These are phyloP conservation scores for Cheiracanthium punctorium DNA, from an alignment of 2,888 invertebrate genomes.

Conservation along the genomic window DNA sequence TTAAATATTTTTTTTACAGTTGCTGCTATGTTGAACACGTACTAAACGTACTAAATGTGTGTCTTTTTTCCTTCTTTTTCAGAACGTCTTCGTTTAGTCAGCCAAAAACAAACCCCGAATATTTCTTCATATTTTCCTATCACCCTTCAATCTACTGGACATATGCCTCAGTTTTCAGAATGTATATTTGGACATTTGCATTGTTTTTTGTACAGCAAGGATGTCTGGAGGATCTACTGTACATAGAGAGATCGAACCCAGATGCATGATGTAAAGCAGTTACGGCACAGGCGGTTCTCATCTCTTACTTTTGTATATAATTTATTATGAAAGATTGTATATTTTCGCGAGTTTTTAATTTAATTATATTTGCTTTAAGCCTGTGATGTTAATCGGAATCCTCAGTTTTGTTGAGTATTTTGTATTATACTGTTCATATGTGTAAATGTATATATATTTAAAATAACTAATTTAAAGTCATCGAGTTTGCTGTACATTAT, in stretches of 20 bases:
- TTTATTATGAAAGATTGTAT: not conserved
- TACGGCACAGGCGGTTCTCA: not conserved
- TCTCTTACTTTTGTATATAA: not conserved
- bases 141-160: no score
- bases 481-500: no score
- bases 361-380: not conserved
- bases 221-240: no score
- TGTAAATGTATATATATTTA: no score
- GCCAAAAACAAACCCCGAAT: conserved; percentile 9
- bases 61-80: not conserved
- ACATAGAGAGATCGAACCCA: not conserved
- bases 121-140: not conserved
- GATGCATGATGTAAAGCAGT: not conserved
- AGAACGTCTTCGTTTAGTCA: conserved; percentile 10
- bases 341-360: not conserved
- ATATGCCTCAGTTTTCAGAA: no score
- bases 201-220: no score
- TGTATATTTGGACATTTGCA: no score
- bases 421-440: no score
- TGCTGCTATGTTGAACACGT: no score
- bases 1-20: no score
- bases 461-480: no score
- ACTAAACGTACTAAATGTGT: not conserved
- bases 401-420: not conserved
- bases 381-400: not conserved